Conservation (phyloP, 2,113 vertebrate genomes). For the Onychostruthus taczanowskii region DNA sequence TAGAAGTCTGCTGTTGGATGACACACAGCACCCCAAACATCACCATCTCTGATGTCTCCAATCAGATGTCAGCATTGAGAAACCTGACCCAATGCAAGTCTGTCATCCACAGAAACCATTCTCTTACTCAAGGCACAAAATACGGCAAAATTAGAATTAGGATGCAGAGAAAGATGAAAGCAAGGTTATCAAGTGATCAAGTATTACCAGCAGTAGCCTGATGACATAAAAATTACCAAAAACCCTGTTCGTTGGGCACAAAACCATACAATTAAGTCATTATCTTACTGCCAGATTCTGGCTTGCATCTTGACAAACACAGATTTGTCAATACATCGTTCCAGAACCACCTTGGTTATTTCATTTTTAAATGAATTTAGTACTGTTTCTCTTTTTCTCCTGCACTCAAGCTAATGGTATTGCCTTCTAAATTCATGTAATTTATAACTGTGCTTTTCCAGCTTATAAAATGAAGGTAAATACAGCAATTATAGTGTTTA, state of each 20-base stretch:
- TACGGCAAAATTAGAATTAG: not conserved
- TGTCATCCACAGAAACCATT: not conserved
- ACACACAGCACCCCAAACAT: not conserved
- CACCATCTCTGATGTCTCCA: not conserved
- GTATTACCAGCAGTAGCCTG: not conserved
- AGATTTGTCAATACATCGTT: not conserved
- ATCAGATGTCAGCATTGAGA: not conserved
- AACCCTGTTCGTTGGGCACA: rapidly evolving
- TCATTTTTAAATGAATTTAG: not conserved
- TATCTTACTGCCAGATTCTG: not conserved
- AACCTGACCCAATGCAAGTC: not conserved
- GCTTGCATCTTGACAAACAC: not conserved
- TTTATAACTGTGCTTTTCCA: not conserved
- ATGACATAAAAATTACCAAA: not conserved
- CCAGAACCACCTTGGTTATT: not conserved
- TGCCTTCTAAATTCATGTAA: not conserved
- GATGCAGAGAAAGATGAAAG: not conserved
- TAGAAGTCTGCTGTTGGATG: not conserved
- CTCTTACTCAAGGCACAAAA: not conserved
- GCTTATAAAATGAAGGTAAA: conserved; percentile 34
- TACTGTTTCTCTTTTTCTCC: not conserved
- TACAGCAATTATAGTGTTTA: conserved; percentile 14
- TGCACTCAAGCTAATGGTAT: not conserved
- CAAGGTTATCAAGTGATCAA: not conserved
- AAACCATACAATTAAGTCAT: not conserved